phyloP scores from a whole-genome alignment of 1,140 invertebrate species.

The Watersipora subatra region DNA sequence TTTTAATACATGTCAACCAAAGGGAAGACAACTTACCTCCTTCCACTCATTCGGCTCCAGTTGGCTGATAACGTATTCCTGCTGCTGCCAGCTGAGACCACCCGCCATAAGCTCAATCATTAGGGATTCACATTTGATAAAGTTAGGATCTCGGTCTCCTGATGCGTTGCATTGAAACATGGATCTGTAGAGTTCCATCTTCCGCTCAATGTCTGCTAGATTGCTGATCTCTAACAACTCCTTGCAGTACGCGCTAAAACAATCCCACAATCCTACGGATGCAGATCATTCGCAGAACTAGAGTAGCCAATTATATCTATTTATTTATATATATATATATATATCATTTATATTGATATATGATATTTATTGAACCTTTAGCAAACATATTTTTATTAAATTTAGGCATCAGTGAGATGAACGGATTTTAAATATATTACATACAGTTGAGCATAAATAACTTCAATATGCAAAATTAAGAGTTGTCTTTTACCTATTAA shows the following conservation, averaged over 20 bases:
- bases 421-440: too few species aligned
- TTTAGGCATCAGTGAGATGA: too few species aligned
- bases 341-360: not conserved
- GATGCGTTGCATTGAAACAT: constrained; percentile 33
- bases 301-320: too few species aligned
- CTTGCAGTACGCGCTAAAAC: constrained; percentile 24
- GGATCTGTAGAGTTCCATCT: constrained; percentile 28
- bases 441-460: too few species aligned
- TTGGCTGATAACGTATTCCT: constrained; percentile 32
- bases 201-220: constrained; percentile 31
- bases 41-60: constrained; percentile 24
- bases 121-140: constrained; percentile 28
- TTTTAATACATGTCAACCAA: too few species aligned
- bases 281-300: not conserved
- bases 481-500: too few species aligned
- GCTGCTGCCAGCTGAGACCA: constrained; percentile 35
- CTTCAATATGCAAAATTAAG: too few species aligned
- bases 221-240: constrained; percentile 32
- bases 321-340: not conserved
- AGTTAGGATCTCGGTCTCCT: constrained; percentile 25
- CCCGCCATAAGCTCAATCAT: constrained; percentile 37
- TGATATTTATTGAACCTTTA: not conserved
- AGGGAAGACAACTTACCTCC: constrained; percentile 25
- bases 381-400: too few species aligned
- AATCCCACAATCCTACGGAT: too few species aligned